Evolutionary conservation across 2,888 invertebrate genomes (phyloP).

Genomic region (Microdon myrmicae): DNA sequence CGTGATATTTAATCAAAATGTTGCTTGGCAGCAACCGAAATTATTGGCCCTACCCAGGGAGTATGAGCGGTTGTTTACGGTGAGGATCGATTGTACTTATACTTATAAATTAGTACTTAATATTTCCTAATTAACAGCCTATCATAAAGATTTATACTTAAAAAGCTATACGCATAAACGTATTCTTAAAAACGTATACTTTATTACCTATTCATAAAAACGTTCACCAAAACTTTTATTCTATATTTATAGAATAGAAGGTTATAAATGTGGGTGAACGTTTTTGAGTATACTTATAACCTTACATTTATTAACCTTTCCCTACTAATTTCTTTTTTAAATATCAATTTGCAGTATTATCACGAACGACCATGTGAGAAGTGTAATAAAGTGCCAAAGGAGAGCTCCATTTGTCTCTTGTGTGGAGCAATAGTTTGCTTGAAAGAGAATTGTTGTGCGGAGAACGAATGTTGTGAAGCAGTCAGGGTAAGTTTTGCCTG

Average conservation of each 20-base stretch:
- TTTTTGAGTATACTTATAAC: background rate
- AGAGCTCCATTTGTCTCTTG: constrained; percentile 90
- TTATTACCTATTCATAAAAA: no score
- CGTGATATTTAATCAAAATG: constrained; percentile 76
- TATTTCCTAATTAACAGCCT: background rate
- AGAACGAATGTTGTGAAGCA: constrained; percentile 85
- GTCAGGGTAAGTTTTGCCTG: constrained; percentile 72
- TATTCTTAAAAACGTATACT: no score
- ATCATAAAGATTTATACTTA: background rate
- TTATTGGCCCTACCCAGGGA: constrained; percentile 86
- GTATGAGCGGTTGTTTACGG: constrained; percentile 91
- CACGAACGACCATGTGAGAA: constrained; percentile 88
- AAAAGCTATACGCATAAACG: no score
- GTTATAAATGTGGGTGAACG: background rate
- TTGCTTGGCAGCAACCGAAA: constrained; percentile 83
- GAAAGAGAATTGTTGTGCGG: constrained; percentile 87
- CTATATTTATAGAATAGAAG: background rate
- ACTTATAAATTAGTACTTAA: constrained; percentile 1
- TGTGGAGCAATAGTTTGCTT: constrained; percentile 94
- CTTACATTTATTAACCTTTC: background rate
- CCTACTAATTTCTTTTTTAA: constrained; percentile 18
- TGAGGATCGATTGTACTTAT: no score
- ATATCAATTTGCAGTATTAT: constrained; percentile 75
- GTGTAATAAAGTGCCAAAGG: constrained; percentile 89
- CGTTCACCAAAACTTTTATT: background rate